Percentiles rank a stretch among this genome's conserved stretches.
Evolutionary conservation across 2,888 invertebrate genomes (phyloP).

Genomic region (Leptinotarsa peninsularis): DNA sequence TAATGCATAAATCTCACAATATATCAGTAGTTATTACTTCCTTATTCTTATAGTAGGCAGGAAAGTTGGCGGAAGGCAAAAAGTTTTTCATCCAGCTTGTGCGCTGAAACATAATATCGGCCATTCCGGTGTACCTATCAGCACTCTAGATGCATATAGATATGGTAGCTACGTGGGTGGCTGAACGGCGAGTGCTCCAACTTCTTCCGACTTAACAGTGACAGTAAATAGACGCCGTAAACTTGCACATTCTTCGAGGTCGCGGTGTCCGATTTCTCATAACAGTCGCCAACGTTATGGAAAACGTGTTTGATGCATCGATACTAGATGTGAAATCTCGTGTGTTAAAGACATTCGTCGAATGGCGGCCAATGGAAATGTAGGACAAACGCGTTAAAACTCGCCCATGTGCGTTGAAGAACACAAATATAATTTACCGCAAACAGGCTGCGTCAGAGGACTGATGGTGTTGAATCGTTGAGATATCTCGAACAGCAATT

Average conservation of each 20-base stretch:
- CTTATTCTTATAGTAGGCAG: neutral
- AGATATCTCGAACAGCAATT: neutral
- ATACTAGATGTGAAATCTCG: constrained; percentile 9
- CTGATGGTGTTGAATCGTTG: neutral
- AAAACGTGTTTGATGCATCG: constrained; percentile 19
- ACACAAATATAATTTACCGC: neutral
- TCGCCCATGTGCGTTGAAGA: neutral
- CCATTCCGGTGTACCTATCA: constrained; percentile 23
- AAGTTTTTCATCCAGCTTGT: neutral
- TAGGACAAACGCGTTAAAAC: constrained; percentile 1
- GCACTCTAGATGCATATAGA: constrained; percentile 22
- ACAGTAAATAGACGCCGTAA: constrained; percentile 37
- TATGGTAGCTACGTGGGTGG: constrained; percentile 27
- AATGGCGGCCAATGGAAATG: constrained; percentile 1
- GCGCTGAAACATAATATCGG: constrained; percentile 1
- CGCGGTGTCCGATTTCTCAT: constrained; percentile 29
- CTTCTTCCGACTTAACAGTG: constrained; percentile 37
- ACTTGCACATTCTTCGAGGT: constrained; percentile 26
- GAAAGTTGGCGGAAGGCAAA: neutral
- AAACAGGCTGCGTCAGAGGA: neutral
- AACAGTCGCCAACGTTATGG: constrained; percentile 17
- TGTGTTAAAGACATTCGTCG: neutral
- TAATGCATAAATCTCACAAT: neutral
- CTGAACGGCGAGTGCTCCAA: constrained; percentile 12
- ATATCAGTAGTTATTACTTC: neutral